These are phyloP conservation scores for Sitobion miscanthi DNA, from an alignment of 1,140 invertebrate species.

Conservation along the genomic window DNA sequence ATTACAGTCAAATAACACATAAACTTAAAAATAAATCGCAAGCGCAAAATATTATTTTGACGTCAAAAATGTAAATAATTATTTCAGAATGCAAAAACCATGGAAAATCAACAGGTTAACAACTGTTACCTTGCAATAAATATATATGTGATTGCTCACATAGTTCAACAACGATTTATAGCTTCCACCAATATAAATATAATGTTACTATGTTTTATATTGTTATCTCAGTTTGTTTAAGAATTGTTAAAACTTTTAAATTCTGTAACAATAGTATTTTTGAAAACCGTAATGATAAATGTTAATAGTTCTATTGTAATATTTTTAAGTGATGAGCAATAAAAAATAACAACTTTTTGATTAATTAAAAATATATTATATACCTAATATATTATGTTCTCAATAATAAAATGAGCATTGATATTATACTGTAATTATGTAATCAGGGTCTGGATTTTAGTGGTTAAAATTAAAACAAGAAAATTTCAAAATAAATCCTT, in stretches of 20 bases:
- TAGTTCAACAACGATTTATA: neutral
- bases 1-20: neutral
- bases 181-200: neutral
- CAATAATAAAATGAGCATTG: no score
- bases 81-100: neutral
- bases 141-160: neutral
- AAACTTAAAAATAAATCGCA: neutral
- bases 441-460: neutral
- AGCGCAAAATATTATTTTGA: neutral
- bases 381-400: no score
- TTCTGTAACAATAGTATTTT: neutral
- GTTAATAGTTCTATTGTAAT: no score
- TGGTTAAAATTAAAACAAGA: neutral
- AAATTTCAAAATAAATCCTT: neutral
- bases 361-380: no score
- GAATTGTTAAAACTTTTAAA: neutral
- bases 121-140: neutral
- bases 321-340: no score
- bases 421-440: neutral
- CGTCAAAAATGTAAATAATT: neutral
- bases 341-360: no score
- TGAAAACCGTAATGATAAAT: neutral
- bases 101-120: neutral
- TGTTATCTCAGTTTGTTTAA: neutral
- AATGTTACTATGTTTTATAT: neutral